A percentile compares a stretch with the other conserved stretches of the same genome.
Conservation (phyloP, 2,888 invertebrate genomes). For the Dicroscelio sp. region DNA sequence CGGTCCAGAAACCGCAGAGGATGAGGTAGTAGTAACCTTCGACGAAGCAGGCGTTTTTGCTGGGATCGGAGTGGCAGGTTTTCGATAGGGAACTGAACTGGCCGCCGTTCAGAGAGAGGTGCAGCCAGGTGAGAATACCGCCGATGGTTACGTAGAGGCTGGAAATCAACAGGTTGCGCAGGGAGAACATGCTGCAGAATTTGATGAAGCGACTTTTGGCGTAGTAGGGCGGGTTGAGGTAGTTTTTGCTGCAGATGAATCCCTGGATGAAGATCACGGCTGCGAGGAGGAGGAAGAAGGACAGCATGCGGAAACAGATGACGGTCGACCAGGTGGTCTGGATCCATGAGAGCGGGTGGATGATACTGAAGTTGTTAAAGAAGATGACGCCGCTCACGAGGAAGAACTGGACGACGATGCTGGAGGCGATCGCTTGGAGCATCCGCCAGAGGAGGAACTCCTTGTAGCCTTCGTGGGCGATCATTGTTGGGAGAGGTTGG, state of each 20-base stretch:
- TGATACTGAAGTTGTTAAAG: conserved; percentile 92
- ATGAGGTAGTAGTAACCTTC: conserved; percentile 94
- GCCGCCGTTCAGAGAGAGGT: conserved; percentile 93
- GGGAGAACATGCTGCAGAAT: conserved; percentile 93
- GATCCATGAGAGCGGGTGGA: conserved; percentile 94
- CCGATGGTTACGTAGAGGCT: conserved; percentile 93
- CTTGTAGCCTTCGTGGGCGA: conserved; percentile 90
- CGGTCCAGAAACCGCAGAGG: conserved; percentile 93
- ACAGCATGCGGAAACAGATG: conserved; percentile 93
- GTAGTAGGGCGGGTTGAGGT: conserved; percentile 93
- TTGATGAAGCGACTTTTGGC: conserved; percentile 94
- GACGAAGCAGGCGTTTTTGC: conserved; percentile 92
- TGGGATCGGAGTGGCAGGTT: conserved; percentile 91
- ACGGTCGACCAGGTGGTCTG: conserved; percentile 92
- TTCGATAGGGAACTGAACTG: conserved; percentile 92
- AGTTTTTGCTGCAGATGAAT: conserved; percentile 94
- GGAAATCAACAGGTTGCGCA: conserved; percentile 93
- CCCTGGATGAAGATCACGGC: conserved; percentile 94
- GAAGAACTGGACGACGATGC: conserved; percentile 91
- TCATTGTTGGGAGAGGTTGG: no score
- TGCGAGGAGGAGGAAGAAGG: conserved; percentile 93
- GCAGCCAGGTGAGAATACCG: conserved; percentile 94
- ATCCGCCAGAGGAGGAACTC: conserved; percentile 93
- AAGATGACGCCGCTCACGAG: conserved; percentile 89
- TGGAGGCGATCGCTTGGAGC: conserved; percentile 93